Conservation (phyloP, 1,140 invertebrate species). For the Batillaria attramentaria region DNA sequence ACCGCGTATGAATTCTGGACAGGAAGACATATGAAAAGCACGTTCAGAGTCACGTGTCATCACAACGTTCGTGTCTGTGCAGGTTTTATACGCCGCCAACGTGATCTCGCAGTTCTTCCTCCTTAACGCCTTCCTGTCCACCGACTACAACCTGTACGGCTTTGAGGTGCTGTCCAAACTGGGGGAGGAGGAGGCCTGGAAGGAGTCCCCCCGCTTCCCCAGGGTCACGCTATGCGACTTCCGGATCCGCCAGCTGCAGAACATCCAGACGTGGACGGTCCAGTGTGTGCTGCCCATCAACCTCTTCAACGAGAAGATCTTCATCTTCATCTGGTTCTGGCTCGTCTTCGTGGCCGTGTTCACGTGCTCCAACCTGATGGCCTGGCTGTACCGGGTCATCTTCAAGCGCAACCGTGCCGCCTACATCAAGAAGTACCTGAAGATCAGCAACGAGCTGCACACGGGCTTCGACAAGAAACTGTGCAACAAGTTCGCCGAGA, state of each 20-base stretch:
- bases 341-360: conserved; percentile 71
- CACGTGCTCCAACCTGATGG: conserved; percentile 47
- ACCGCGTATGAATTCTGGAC: too few relatives aligned
- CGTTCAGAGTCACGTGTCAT: too few relatives aligned
- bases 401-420: conserved; percentile 59
- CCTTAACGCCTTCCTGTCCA: conserved; percentile 69
- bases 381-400: conserved; percentile 58
- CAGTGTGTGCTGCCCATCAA: conserved; percentile 75
- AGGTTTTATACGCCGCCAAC: conserved; percentile 62
- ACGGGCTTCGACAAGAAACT: conserved; percentile 61
- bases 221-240: conserved; percentile 69
- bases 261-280: conserved; percentile 65
- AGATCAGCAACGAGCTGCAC: conserved; percentile 55
- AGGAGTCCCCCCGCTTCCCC: conserved; percentile 63
- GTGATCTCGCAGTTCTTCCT: conserved; percentile 67
- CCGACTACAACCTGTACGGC: conserved; percentile 72
- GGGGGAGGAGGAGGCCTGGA: conserved; percentile 45
- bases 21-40: too few relatives aligned
- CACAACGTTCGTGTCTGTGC: neutral
- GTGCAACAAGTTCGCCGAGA: conserved; percentile 59
- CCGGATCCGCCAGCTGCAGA: conserved; percentile 62
- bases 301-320: conserved; percentile 75
- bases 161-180: conserved; percentile 66
- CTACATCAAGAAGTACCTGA: conserved; percentile 65
- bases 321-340: conserved; percentile 75